Base-by-base conservation (phyloP, 2,888 invertebrate species). In the Volucella inflata region DNA sequence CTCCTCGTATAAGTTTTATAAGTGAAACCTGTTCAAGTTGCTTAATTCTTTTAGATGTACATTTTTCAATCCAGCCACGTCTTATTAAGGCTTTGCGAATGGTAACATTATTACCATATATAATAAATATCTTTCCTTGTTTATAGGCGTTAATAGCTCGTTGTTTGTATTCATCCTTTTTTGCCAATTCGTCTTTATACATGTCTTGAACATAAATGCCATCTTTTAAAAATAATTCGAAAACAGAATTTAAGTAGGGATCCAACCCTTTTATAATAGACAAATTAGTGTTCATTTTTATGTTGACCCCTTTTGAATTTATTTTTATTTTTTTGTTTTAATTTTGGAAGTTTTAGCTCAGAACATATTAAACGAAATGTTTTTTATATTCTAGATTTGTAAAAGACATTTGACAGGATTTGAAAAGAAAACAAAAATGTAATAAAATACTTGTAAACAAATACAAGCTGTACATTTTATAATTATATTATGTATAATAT, bases 11-110 rank as follows among this genome's bases (percentile, higher is more conserved):
- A 11, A 92, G 81, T 2, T 88, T 67, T 8, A 90, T 89, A 59
- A 90, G 88, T 60, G 91, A 87, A 71, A 90, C 88, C 11, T 88
- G 88, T 68, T 91, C 91, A 50, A 92, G 89, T 16, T 90, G 90
- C 1, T 90, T 87, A 75, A 88, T 87, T 8, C 90, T 88, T 2
- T 78, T 87, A 1, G 90, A 88, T 8, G 94, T 92, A 40, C 94
- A 90, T 91, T 96, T 96, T 91, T 96, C 96, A 2, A 96, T 92
- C 96, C 96, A 96, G 0, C 96, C 96, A 9, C 95, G 92, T 53
- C 94, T 93, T 55, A 94, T 87, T 75, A 96, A 91, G 0, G 95
- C 95, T 9, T 88, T 87, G 10, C 91, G 83, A 8, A 92, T 88
- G 0, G 89, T 90, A 2, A 87, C 87, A 46, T 90, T 91, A 50